These are phyloP conservation scores for Hymenochirus boettgeri DNA, from an alignment of 2,113 vertebrate genomes.

Conservation along the genomic window DNA sequence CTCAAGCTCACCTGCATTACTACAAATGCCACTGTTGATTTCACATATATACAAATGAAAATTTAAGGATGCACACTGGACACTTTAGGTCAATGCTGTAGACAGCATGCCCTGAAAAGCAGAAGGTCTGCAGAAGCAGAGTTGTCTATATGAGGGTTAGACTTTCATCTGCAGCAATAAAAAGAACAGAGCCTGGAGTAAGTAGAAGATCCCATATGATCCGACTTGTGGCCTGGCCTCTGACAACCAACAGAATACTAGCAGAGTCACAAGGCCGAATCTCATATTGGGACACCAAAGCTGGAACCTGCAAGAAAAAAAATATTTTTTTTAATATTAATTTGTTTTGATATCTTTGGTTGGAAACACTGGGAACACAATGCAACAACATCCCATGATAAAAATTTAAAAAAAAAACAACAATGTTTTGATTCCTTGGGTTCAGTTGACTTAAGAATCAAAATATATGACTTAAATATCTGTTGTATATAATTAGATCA, in stretches of 20 bases:
- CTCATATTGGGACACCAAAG: conserved; percentile 69
- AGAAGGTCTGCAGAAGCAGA: conserved; percentile 63
- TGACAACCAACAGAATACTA: conserved; percentile 84
- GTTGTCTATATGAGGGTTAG: conserved; percentile 71
- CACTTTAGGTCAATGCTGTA: conserved; percentile 62
- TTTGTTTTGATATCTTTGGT: background rate
- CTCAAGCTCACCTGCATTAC: no score
- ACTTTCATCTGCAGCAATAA: conserved; percentile 84
- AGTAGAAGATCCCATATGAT: conserved; percentile 65
- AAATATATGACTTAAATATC: no score
- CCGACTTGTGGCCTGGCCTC: conserved; percentile 68
- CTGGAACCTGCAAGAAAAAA: conserved; percentile 67
- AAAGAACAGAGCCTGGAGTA: conserved; percentile 75
- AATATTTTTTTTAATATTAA: background rate
- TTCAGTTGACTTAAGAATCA: no score
- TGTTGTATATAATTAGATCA: no score
- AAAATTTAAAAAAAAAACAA: no score
- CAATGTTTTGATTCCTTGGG: no score
- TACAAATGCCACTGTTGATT: no score
- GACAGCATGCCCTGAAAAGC: conserved; percentile 88
- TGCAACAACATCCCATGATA: no score
- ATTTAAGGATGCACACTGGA: no score
- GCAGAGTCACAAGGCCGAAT: conserved; percentile 79
- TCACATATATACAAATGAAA: no score
- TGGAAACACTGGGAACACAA: background rate